Evolutionary conservation across 2,888 invertebrate species (phyloP).

Genomic region (Marasmarcha lunaedactyla): DNA sequence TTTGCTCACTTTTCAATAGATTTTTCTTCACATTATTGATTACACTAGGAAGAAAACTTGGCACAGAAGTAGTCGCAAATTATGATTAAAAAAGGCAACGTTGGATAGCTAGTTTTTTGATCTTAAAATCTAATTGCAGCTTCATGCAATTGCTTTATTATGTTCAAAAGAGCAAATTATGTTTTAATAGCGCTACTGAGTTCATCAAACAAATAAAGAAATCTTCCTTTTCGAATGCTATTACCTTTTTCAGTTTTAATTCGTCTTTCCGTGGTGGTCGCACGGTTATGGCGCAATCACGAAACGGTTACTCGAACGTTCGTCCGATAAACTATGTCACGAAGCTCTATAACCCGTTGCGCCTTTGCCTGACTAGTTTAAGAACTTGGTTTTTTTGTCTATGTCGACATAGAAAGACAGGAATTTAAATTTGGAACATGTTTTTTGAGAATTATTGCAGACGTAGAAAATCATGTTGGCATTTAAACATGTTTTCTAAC

Average conservation of each 20-base stretch:
- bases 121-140: no score
- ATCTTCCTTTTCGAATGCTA: slow-evolving; percentile 3
- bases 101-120: no score
- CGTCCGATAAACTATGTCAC: slow-evolving; percentile 19
- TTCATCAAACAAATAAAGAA: no score
- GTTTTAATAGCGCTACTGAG: no score
- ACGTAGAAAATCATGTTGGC: no score
- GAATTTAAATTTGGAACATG: no score
- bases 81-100: slow-evolving; percentile 10
- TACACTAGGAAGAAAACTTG: slow-evolving; percentile 43
- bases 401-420: neutral
- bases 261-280: neutral
- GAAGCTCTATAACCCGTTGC: slow-evolving; percentile 13
- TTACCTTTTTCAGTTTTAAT: slow-evolving; percentile 7
- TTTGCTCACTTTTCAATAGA: slow-evolving; percentile 38
- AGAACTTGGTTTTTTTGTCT: neutral
- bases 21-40: slow-evolving; percentile 42
- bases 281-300: slow-evolving; percentile 11
- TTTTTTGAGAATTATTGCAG: no score
- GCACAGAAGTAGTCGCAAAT: slow-evolving; percentile 18
- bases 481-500: no score
- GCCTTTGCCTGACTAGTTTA: slow-evolving; percentile 2
- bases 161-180: no score
- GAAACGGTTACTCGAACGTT: slow-evolving; percentile 19
- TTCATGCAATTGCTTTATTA: no score